phyloP scores from a whole-genome alignment of 2,888 invertebrate species.

The Tromatobia lineatoria region DNA sequence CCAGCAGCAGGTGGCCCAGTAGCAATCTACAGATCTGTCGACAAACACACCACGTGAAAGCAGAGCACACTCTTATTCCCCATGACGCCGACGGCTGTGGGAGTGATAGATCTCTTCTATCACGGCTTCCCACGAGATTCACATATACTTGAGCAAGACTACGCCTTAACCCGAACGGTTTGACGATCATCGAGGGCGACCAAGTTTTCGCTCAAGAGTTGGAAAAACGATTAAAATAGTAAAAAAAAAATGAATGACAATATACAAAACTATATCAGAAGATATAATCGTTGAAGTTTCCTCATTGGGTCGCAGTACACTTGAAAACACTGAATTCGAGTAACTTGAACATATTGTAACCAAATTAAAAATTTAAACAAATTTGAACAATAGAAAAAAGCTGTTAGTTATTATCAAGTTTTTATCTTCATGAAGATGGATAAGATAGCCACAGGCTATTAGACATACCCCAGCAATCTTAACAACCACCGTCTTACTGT shows the following conservation, averaged over 20 bases:
- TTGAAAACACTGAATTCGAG: no score
- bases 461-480: no score
- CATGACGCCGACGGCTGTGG: neutral
- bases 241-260: neutral
- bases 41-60: slow-evolving; percentile 30
- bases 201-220: neutral
- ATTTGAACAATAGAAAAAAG: no score
- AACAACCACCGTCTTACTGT: no score
- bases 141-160: neutral
- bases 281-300: no score
- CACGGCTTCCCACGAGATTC: slow-evolving; percentile 2
- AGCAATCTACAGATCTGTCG: slow-evolving; percentile 33
- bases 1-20: slow-evolving; percentile 18
- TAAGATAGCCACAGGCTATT: no score
- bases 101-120: slow-evolving; percentile 23
- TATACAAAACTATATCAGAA: neutral
- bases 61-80: slow-evolving; percentile 20
- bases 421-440: no score
- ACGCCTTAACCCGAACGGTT: neutral
- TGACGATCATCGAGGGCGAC: neutral
- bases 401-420: no score
- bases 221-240: neutral
- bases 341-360: no score
- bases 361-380: no score
- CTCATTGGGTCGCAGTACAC: no score